Base-by-base conservation (phyloP, 2,888 invertebrate species). In the Nemotelus nigrinus region DNA sequence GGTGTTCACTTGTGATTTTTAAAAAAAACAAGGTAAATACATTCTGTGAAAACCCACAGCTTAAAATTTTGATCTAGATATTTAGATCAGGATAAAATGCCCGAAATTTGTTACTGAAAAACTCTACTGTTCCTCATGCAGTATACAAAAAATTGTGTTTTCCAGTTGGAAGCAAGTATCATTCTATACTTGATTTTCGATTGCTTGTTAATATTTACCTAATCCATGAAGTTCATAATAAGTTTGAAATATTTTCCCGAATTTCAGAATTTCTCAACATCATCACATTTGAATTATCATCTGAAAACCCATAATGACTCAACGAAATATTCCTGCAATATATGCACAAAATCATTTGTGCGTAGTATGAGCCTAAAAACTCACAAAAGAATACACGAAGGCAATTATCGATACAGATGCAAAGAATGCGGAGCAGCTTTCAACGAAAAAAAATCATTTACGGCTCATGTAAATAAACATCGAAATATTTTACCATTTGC, bases 231-330 rank as follows among this genome's bases (percentile, higher is more conserved):
- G 25, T 25, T 25, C 25, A 25, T 25, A 25, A 25, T 25, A 25
- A 25, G 25, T 25, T 75, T 43, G 25, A 25, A 25, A 25, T 25
- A 25, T 25, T 25, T 25, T 25, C 25, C 1, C 25, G 25, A 25
- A 44, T 87, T 86, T 0, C 88, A 92, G 89, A 89, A 89, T 72
- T 95, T 94, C 84, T 90, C 91, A 2, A 90, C 91, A 3, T 90
- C 90, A 77, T 92, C 93, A 0, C 94, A 95, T 84, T 90, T 91
- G 80, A 91, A 93, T 82, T 92, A 93, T 81, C 95, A 95, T 82
- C 89, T 91, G 84, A 88, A 91, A 25, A 90, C 90, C 43, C 94
- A 94, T 82, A 89, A 88, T 48, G 90, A 90, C 68, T 89, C 89
- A 80, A 89, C 90, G 78, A 90, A 90, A 0, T 91, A 89, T 81